Base-by-base conservation (phyloP, 2,888 invertebrate species). In the Leucophenga maculata region DNA sequence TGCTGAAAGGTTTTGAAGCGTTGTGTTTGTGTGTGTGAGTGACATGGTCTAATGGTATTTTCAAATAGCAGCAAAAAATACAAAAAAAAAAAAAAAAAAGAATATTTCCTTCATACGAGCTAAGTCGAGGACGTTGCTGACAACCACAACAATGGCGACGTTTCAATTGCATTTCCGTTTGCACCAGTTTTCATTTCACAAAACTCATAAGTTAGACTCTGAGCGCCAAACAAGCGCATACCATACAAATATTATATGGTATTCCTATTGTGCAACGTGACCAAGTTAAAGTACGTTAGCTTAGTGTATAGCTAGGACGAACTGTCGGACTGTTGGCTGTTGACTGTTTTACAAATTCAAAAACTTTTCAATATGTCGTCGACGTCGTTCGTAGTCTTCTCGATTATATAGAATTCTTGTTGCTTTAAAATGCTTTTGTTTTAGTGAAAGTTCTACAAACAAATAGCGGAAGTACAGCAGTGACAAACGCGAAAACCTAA, bases 91-190 rank as follows among this genome's bases (percentile, higher is more conserved):
- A 39, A 11, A 39, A 39, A 39, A 39, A 39, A 1, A 8, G 11
- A 39, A 11, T 6, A 39, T 11, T 39, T 39, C 39, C 77, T 78
- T 77, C 76, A 74, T 78, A 84, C 31, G 62, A 32, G 48, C 50
- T 67, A 20, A 72, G 69, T 67, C 67, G 57, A 72, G 65, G 60
- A 26, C 68, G 32, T 65, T 72, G 71, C 68, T 72, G 69, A 72
- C 75, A 73, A 74, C 77, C 65, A 73, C 67, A 67, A 76, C 80
- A 80, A 80, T 82, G 75, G 80, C 78, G 74, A 82, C 77, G 79
- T 78, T 84, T 86, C 79, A 84, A 85, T 86, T 86, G 85, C 83
- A 86, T 85, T 86, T 86, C 86, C 86, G 86, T 75, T 86, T 85
- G 86, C 76, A 82, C 86, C 78, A 86, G 78, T 86, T 86, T 84